A percentile compares a stretch with the other conserved stretches of the same genome.
These are phyloP conservation scores for Brienomyrus brachyistius DNA, from an alignment of 2,113 vertebrate species.

Conservation along the genomic window DNA sequence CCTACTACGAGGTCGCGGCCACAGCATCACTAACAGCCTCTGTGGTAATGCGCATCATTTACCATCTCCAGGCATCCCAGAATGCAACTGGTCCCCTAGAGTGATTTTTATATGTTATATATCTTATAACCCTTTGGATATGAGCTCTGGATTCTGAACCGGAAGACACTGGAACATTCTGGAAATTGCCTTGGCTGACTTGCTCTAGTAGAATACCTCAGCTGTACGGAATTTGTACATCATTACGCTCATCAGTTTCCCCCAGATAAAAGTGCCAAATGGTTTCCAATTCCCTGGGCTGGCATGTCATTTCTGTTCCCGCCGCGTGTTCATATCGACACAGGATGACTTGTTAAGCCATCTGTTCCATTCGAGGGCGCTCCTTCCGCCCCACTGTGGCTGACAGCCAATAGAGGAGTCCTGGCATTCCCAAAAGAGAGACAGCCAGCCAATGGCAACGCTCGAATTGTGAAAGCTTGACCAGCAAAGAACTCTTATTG, in stretches of 20 bases:
- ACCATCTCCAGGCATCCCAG: neutral
- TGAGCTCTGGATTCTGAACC: neutral
- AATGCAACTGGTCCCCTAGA: neutral
- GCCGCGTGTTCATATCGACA: neutral
- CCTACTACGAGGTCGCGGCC: slow-evolving; percentile 91
- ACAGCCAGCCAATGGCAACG: neutral
- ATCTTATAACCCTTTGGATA: neutral
- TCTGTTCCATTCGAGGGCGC: neutral
- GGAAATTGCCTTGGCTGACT: neutral
- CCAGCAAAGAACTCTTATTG: neutral
- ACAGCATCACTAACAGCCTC: slow-evolving; percentile 80
- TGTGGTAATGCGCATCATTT: slow-evolving; percentile 63
- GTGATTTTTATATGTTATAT: neutral
- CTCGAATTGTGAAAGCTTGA: neutral
- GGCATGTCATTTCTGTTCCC: neutral
- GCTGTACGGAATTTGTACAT: neutral
- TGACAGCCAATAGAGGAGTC: neutral
- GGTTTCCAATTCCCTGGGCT: neutral
- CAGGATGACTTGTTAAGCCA: neutral
- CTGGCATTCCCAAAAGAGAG: neutral
- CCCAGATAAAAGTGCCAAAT: neutral
- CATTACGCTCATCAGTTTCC: neutral
- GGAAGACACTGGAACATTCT: neutral
- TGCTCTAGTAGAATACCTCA: neutral
- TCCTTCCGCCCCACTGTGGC: neutral